Percentiles rank a stretch among this genome's conserved stretches.
These are phyloP conservation scores for Ditylenchus weischeri DNA, from an alignment of 2,888 invertebrate genomes.

Conservation along the genomic window DNA sequence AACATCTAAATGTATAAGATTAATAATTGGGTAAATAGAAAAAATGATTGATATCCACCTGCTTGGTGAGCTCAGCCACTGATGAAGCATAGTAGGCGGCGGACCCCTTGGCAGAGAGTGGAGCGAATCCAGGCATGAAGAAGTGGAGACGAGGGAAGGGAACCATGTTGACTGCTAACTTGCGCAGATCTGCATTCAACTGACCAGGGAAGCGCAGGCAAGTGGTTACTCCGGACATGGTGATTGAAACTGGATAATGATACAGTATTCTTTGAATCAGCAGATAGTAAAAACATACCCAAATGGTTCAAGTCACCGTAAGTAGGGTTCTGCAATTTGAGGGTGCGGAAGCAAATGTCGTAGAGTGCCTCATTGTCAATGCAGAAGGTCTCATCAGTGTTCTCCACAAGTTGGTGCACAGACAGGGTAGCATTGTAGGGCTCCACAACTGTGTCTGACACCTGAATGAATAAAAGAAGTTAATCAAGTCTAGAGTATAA, in stretches of 20 bases:
- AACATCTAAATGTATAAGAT: not conserved
- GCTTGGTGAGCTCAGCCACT: conserved; percentile 41
- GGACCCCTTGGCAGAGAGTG: conserved; percentile 43
- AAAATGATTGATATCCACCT: conserved; percentile 59
- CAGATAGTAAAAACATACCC: conserved; percentile 61
- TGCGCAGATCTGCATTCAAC: conserved; percentile 69
- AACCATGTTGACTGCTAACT: conserved; percentile 79
- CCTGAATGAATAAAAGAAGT: not conserved
- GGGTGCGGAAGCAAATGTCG: conserved; percentile 66
- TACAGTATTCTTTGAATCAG: not conserved
- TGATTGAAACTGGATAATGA: conserved; percentile 65
- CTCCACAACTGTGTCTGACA: conserved; percentile 73
- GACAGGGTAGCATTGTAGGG: conserved; percentile 65
- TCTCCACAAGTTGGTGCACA: conserved; percentile 62
- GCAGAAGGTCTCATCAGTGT: no score
- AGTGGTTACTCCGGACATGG: conserved; percentile 39
- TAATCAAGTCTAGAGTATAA: no score
- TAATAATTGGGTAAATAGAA: conserved; percentile 42
- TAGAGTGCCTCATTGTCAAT: conserved; percentile 50
- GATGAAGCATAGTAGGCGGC: conserved; percentile 33
- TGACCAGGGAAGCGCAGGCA: conserved; percentile 83
- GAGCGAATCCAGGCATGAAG: conserved; percentile 63
- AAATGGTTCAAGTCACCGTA: conserved; percentile 84
- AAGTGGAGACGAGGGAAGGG: conserved; percentile 77
- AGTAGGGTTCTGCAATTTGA: conserved; percentile 68